Base-by-base conservation (phyloP, 2,113 vertebrate genomes). In the Anhinga anhinga region DNA sequence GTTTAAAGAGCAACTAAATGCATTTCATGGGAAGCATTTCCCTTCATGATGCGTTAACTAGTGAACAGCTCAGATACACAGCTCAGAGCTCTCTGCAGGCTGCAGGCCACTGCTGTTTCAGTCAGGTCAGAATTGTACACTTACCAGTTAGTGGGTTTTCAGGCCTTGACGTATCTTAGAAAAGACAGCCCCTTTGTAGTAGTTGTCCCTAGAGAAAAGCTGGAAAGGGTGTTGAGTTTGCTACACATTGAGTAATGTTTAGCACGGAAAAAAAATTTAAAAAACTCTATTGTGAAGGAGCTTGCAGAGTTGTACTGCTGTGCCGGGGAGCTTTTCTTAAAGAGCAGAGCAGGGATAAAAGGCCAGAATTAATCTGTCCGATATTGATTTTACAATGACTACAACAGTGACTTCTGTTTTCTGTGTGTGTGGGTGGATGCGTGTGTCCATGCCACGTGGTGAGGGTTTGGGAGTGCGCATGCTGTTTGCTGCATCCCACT, bases 191-290 rank as follows among this genome's bases (percentile, higher is more conserved):
- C 62, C 67, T 98, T 98, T 98, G 96, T 97, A 96, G 93, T 62
- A 71, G 88, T 50, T 73, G 71, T 96, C 86, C 74, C 95, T 62
- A 81, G 76, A 92, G 96, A 95, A 66, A 89, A 77, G 65, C 84
- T 94, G 90, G 95, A 97, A 97, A 96, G 65, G 88, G 86, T 96
- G 86, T 91, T 96, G 96, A 97, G 91, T 74, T 98, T 70, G 87
- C 91, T 94, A 83, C 80, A 76, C 74, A 63, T 36, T 86, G 89
- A 81, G 78, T 53, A 79, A 72, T 88, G 79, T 94, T 95, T 92
- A 97, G 92, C 47, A 90, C 13, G 34, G 50, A 73, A 53, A 65
- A 91, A 78, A 90, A 32, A 36, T 5, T 17, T 45, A 44, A 49
- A 40, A n/a, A 15, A 2, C 6, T 95, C 69, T 56, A 69, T 83